Base-by-base conservation (phyloP, 2,888 invertebrate genomes). In the Diplolepis rosae region DNA sequence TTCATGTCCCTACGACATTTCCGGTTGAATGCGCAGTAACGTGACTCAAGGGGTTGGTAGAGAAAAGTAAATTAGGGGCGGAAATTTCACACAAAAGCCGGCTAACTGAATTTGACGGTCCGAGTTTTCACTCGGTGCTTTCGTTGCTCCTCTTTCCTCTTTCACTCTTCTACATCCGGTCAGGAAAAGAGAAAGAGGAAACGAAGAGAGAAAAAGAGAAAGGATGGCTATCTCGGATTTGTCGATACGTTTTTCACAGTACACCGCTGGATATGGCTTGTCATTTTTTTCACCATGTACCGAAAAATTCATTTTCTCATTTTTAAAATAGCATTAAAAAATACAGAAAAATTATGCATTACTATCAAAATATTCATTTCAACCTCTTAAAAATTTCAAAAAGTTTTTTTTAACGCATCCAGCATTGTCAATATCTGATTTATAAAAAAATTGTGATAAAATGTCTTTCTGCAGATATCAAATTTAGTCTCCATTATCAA, bases 21-120 rank as follows among this genome's bases (percentile, higher is more conserved):
- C 68, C 54, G 51, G 68, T 70, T 48, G 50, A 73, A 42, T 54
- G 68, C 61, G 50, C 39, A 24, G 35, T 28, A 45, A 50, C 48
- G 66, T 32, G 32, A 50, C 27, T 50, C 28, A 30, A 28, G 54
- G 28, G 27, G 66, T 50, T 61, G 56, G 54, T 69, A 66, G 65
- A 48, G 68, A 24, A 61, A 66, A 42, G 67, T 67, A 70, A 69
- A 75, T 71, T 71, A 67, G 50, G 54, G 54, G 66, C 69, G 71
- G 71, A 78, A 76, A 74, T 75, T 71, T 56, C 68, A 54, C 68
- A 74, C 77, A 78, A 75, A 77, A 76, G 79, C 72, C 61, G 68
- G 54, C 73, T 78, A 82, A 82, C 79, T 78, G 77, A 80, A 82
- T 80, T 80, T 75, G 80, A 77, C 78, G 77, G 77, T 73, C 73